phyloP scores from a whole-genome alignment of 2,888 invertebrate species.

The Rhaphigaster nebulosa region DNA sequence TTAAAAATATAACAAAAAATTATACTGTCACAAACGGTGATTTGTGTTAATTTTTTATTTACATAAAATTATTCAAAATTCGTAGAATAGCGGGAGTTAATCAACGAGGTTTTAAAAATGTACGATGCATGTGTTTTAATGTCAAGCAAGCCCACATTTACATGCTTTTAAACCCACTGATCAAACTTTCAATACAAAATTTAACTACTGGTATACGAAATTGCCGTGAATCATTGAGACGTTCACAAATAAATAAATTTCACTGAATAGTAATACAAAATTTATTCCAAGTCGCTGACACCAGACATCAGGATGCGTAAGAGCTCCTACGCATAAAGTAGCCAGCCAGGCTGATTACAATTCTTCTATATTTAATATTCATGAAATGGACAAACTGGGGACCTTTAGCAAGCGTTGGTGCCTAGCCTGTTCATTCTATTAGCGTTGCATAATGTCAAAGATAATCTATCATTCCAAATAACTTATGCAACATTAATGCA shows the following conservation, averaged over 20 bases:
- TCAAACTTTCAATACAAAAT: background rate
- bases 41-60: too few species aligned
- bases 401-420: background rate
- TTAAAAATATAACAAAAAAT: too few species aligned
- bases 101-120: background rate
- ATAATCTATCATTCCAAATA: constrained; percentile 31
- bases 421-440: constrained; percentile 32
- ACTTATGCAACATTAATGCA: background rate
- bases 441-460: constrained; percentile 29
- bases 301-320: background rate
- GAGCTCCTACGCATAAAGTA: constrained; percentile 4
- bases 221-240: background rate
- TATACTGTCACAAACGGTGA: too few species aligned
- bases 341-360: background rate
- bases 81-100: too few species aligned
- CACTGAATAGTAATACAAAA: background rate
- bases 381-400: background rate
- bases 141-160: background rate
- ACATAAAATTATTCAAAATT: too few species aligned
- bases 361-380: constrained; percentile 9
- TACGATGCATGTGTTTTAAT: background rate
- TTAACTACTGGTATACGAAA: background rate
- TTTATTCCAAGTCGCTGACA: background rate
- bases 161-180: background rate
- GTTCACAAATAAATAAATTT: background rate